Percentiles rank a stretch among this genome's conserved stretches.
Conservation (phyloP, 2,797 vertebrate genomes). For the Falco cherrug region DNA sequence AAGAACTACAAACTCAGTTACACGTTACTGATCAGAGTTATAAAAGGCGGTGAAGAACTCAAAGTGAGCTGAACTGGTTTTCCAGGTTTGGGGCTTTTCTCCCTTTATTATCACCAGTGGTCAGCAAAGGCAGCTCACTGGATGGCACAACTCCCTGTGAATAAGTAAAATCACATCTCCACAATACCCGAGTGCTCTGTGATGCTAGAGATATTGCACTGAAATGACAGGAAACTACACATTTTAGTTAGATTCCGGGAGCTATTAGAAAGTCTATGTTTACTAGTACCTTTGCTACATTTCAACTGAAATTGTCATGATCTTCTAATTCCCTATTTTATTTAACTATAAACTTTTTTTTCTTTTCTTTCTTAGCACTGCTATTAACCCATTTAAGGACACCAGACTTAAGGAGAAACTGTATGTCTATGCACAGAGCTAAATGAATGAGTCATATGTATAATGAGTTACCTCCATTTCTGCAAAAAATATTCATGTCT, state of each 20-base stretch:
- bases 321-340: background rate
- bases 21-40: background rate
- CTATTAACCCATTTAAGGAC: background rate
- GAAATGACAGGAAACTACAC: background rate
- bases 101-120: background rate
- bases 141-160: background rate
- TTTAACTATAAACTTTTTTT: background rate
- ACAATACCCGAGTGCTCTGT: background rate
- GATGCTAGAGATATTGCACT: background rate
- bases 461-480: background rate
- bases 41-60: background rate
- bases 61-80: background rate
- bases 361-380: background rate
- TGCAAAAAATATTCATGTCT: background rate
- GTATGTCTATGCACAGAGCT: background rate
- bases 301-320: background rate
- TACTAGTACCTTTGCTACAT: background rate
- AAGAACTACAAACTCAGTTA: background rate
- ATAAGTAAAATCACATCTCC: background rate
- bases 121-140: background rate
- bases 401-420: background rate
- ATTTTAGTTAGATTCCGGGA: background rate
- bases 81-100: accelerated
- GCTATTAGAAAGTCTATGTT: background rate
- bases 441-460: background rate